Base-by-base conservation (phyloP, 2,797 vertebrate genomes). In the Hydrolagus colliei region DNA sequence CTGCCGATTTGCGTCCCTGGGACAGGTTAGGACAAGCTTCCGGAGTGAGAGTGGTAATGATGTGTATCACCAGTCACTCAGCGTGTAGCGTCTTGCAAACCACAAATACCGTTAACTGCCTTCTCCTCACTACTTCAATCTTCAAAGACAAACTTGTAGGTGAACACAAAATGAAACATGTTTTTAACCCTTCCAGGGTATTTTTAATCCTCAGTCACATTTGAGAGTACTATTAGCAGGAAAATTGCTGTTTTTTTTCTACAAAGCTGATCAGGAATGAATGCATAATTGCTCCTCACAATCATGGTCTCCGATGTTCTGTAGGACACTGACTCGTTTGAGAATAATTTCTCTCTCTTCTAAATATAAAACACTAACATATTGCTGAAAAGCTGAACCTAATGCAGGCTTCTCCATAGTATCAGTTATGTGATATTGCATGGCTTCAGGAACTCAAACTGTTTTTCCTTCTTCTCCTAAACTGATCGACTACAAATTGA, bases 11-110 rank as follows among this genome's bases (percentile, higher is more conserved):
- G 91, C 89, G 86, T 92, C 92, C 80, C 78, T 86, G 91, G 32
- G 93, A 89, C 98, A 97, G 94, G 97, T 95, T 93, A n/a, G 88
- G 94, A 91, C 98, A 97, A 92, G 96, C 94, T 93, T 89, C 0
- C 88, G 87, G 90, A 86, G 87, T 89, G 92, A 91, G 92, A 93
- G 96, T 96, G 97, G 96, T 99, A 98, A 99, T 99, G 97, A 96
- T 89, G 93, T 94, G 94, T 95, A 95, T 94, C 95, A 96, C 96
- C 96, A 96, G 94, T 93, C 91, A 89, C 92, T 85, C 87, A 92
- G 90, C 97, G 92, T 93, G 97, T 93, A 94, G 90, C 89, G 90
- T 94, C 98, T 95, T 96, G 97, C 93, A 95, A 91, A 88, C 91
- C 90, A 91, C 93, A 96, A 96, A 97, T 96, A 96, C 92, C 93